These are phyloP conservation scores for Actinia equina DNA, from an alignment of 64 coral and sea anemone species.

Conservation along the genomic window DNA sequence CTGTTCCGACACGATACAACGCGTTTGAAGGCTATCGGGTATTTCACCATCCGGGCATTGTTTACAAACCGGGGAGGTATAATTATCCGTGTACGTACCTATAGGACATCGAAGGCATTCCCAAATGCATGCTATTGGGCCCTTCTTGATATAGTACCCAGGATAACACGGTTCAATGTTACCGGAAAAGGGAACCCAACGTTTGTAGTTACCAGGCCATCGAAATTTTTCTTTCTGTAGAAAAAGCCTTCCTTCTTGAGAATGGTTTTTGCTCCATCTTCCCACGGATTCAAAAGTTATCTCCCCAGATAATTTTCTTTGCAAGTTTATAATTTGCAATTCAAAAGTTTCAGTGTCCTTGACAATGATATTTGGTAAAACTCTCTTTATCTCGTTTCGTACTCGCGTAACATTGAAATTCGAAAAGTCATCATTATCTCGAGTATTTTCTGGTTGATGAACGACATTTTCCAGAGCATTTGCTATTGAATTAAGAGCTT, in stretches of 20 bases:
- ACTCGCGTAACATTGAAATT: neutral
- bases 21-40: constrained; percentile 42
- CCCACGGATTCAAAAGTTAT: neutral
- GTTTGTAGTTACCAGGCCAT: constrained; percentile 17
- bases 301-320: constrained; percentile 5
- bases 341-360: neutral
- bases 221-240: constrained; percentile 18
- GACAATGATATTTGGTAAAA: neutral
- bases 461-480: constrained; percentile 10
- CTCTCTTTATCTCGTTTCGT: neutral
- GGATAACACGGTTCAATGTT: constrained; percentile 18
- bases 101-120: constrained; percentile 48
- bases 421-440: neutral
- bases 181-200: constrained; percentile 1
- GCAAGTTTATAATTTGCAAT: constrained; percentile 30
- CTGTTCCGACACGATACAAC: constrained; percentile 35
- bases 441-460: neutral
- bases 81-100: constrained; percentile 34
- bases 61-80: constrained; percentile 21
- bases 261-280: constrained; percentile 20
- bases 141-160: constrained; percentile 24
- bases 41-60: constrained; percentile 43
- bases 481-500: constrained; percentile 38
- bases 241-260: neutral
- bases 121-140: constrained; percentile 34